These are phyloP conservation scores for Noctua pronuba DNA, from an alignment of 2,888 invertebrate species.

Conservation along the genomic window DNA sequence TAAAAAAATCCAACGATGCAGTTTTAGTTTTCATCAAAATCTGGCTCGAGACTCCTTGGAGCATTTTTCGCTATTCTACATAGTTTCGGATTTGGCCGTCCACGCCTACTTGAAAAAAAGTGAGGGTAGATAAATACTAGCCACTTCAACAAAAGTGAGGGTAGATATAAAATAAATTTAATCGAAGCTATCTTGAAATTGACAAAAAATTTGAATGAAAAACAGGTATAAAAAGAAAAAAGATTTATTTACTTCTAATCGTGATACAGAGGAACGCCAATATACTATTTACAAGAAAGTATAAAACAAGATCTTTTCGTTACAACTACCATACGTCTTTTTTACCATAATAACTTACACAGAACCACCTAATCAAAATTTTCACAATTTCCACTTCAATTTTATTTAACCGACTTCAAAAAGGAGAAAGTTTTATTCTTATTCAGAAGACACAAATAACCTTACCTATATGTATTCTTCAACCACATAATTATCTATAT, in stretches of 20 bases:
- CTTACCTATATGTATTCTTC: neutral
- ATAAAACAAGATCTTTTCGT: conserved; percentile 55
- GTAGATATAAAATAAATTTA: too few species aligned
- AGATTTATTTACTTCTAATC: conserved; percentile 53
- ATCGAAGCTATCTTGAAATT: too few species aligned
- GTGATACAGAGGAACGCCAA: conserved; percentile 38
- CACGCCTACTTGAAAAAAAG: too few species aligned
- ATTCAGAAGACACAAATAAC: conserved; percentile 10
- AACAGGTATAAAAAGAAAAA: conserved; percentile 25
- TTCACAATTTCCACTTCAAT: neutral
- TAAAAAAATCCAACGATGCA: too few species aligned
- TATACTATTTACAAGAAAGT: conserved; percentile 52
- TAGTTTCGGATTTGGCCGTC: too few species aligned
- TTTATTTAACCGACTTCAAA: conserved; percentile 16
- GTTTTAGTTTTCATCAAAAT: too few species aligned
- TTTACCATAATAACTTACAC: neutral
- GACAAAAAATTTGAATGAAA: neutral
- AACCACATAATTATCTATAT: neutral
- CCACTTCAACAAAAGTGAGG: too few species aligned
- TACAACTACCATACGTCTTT: neutral
- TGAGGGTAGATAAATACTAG: too few species aligned
- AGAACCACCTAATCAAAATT: conserved; percentile 5
- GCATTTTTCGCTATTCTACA: too few species aligned
- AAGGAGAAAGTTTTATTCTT: neutral
- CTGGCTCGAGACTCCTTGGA: too few species aligned